Evolutionary conservation across 2,797 vertebrate species (phyloP), one percentile per base, ranked within the genome.

Genomic region (Rhinella marina): DNA sequence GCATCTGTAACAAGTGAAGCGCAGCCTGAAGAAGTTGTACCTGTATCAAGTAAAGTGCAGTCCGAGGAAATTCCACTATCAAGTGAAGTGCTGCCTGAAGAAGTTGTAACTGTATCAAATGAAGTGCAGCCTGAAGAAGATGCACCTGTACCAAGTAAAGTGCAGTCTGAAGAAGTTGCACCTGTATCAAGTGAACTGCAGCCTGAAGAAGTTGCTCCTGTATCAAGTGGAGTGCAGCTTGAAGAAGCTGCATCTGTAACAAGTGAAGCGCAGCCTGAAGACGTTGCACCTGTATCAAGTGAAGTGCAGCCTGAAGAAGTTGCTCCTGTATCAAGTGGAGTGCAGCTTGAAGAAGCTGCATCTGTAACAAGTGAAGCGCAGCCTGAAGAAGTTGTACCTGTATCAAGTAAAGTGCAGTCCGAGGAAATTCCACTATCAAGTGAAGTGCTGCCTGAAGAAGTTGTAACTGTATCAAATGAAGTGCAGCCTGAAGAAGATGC

Each of bases 151-250:
- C 21, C 32, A 19, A 48, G 17, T 73, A 17, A 62, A 14, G 32
- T 10, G 0, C 25, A 48, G 7, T 91, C 12, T 0, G 12, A 21
- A 57, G 83, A 90, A 56, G 27, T 27, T 0, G 82, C 75, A 66
- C 89, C 52, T 82, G 29, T 77, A 84, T 17, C 7, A 0, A 86
- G 13, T 41, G 87, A 87, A 21, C 84, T 61, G 62, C 64, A 61
- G 89, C 92, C 13, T 0, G 7, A 14, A 78, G 81, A 90, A 50
- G 29, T n/a, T 0, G 82, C 81, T 59, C 89, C 50, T 84, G 32
- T 64, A 19, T 12, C 64, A 70, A n/a, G 41, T 11, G 41, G 81
- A 13, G 19, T 25, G 27, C 29, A 25, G 25, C 12, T 2, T 52
- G 23, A 79, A 59, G 54, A 72, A 56, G 8, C 29, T 54, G 32